Base-by-base conservation (phyloP, 2,113 vertebrate species). In the Oreochromis aureus region DNA sequence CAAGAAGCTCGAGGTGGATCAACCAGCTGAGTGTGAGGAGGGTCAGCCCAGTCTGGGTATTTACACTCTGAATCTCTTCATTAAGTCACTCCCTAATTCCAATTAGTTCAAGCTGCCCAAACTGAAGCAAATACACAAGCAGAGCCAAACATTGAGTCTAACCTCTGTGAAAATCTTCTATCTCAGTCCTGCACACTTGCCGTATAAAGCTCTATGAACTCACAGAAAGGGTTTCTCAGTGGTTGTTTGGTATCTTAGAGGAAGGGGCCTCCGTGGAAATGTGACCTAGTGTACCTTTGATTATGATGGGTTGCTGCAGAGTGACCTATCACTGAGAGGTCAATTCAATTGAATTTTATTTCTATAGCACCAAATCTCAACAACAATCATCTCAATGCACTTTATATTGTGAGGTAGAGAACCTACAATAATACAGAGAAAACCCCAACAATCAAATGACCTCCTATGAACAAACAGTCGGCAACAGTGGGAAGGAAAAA, bases 81-180 rank as follows among this genome's bases (percentile, higher is more conserved):
- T 90, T 92, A 91, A 86, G 34, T 87, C 39, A 24, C 30, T 84
- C 59, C 24, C 34, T 82, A 81, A 93, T 84, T 71, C 71, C 79
- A 86, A 89, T 89, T 92, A 90, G 79, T 85, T 61, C 69, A 73
- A 86, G 54, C 15, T 87, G 82, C 36, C 55, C 19, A 48, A 34
- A 63, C 85, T 78, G 19, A 59, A 39, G 15, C 7, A 51, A 73
- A 73, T 5, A 19, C 36, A 46, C 3, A 36, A 85, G 15, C 51
- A 4, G 34, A 85, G 53, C 51, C 79, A 87, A 80, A 80, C 32
- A 19, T 6, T 63, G 3, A 36, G 30, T 34, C 7, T 8, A 32
- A 10, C 59, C 16, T 36, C 61, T 11, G 32, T n/a, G 32, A 66
- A n/a, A 5, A 6, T 34, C 6, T 19, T 36, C 32, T 7, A 19